phyloP scores from a whole-genome alignment of 2,888 invertebrate genomes.

The Parasteatoda lunata region DNA sequence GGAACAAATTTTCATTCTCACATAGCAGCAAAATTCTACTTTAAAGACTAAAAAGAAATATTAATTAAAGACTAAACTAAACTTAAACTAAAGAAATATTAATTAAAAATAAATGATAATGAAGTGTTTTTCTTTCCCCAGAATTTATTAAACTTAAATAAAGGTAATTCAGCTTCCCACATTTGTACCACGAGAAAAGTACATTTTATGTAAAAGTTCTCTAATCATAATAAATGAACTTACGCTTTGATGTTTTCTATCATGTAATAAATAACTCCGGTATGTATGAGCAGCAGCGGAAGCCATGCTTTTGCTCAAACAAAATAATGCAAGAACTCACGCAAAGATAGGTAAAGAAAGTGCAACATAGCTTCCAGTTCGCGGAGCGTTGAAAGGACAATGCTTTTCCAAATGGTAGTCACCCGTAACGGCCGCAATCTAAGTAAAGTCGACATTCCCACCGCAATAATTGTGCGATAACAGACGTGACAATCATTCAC shows the following conservation, averaged over 20 bases:
- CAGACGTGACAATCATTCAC: conserved; percentile 56
- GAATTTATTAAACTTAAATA: too few species aligned
- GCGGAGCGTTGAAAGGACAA: conserved; percentile 56
- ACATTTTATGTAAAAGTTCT: too few species aligned
- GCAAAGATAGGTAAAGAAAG: conserved; percentile 55
- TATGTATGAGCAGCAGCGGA: conserved; percentile 33
- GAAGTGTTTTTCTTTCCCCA: too few species aligned
- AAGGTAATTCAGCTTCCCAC: too few species aligned
- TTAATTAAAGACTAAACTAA: too few species aligned
- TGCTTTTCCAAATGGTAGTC: conserved; percentile 58
- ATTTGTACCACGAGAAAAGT: too few species aligned
- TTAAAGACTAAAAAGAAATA: too few species aligned
- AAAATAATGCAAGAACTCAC: conserved; percentile 39
- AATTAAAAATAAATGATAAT: too few species aligned
- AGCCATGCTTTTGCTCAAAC: conserved; percentile 42
- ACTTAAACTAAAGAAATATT: too few species aligned
- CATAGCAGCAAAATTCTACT: too few species aligned
- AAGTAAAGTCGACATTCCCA: conserved; percentile 66
- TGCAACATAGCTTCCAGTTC: conserved; percentile 56
- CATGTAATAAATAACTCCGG: conserved; percentile 43
- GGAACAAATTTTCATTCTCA: too few species aligned
- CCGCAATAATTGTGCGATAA: conserved; percentile 63
- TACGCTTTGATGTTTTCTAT: conserved; percentile 30
- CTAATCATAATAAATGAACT: conserved; percentile 1
- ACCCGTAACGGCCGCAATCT: conserved; percentile 65